Base-by-base conservation (phyloP, 2,113 vertebrate genomes). In the Hippopotamus amphibius region DNA sequence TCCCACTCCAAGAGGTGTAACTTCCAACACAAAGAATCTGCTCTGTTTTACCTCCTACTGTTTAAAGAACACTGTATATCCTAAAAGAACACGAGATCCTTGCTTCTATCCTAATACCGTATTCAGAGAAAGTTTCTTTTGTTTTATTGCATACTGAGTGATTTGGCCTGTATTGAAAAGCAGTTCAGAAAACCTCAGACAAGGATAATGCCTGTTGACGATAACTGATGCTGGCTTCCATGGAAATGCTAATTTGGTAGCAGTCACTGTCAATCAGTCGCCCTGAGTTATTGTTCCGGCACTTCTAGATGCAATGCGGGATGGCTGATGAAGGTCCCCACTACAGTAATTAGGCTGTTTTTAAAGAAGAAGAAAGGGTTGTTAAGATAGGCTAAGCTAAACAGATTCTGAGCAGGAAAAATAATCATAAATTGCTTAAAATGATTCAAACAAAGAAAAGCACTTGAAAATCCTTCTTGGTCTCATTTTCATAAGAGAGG, bases 191-290 rank as follows among this genome's bases (percentile, higher is more conserved):
- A 95, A n/a, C 95, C 55, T 97, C 61, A 76, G 76, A 93, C 46
- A 82, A 98, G 37, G 82, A 90, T 92, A 88, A 61, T 19, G 30
- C 95, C 28, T 90, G 15, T 2, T 98, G 97, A 97, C 1, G 33
- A 55, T 96, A 98, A 98, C 97, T 97, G 90, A 97, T 96, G 80
- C 30, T 98, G 98, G 91, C 98, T 98, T 94, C 96, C 82, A 96
- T 89, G 93, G 90, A 98, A 98, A 98, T 98, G 95, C 1, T 97
- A 96, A 98, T 98, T 98, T 98, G 80, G 68, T 97, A 97, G 59
- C 95, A 97, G 95, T 85, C 84, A 83, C 7, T 98, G 98, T 97
- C 96, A 97, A 95, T 98, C 93, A 91, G 79, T 88, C 7, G 0
- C 81, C n/a, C 8, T 92, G 79, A 96, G 83, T 97, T 97, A 96